Percentiles rank a stretch among this genome's conserved stretches.
Evolutionary conservation across 2,888 invertebrate genomes (phyloP).

Genomic region (Eurytoma adleriae): DNA sequence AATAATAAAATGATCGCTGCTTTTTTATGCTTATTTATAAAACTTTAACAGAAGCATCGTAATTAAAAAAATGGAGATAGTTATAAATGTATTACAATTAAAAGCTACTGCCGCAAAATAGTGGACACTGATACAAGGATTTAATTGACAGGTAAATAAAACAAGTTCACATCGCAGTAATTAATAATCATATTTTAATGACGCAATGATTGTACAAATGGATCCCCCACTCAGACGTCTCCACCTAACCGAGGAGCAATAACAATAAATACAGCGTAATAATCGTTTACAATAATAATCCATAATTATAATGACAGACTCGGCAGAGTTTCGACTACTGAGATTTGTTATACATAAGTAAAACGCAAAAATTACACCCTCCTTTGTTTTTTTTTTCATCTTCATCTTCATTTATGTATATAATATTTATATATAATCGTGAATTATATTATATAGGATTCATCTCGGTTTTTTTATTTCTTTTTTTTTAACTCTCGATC

Average conservation of each 20-base stretch:
- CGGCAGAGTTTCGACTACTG: constrained; percentile 57
- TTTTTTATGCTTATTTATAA: no score
- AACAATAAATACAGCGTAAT: constrained; percentile 71
- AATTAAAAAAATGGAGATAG: not conserved
- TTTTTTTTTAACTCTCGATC: constrained; percentile 4
- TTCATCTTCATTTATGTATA: constrained; percentile 56
- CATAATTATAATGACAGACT: constrained; percentile 62
- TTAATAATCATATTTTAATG: constrained; percentile 76
- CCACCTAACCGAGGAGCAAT: constrained; percentile 74
- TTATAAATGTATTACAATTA: no score
- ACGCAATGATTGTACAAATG: constrained; percentile 76
- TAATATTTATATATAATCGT: constrained; percentile 60
- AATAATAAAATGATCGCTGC: no score
- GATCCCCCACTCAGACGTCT: constrained; percentile 73
- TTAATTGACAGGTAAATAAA: constrained; percentile 41
- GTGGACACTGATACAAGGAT: not conserved
- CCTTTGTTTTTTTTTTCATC: constrained; percentile 41
- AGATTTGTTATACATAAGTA: constrained; percentile 52
- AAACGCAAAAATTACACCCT: constrained; percentile 59
- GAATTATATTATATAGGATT: constrained; percentile 59
- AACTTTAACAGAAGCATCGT: no score
- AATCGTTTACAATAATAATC: constrained; percentile 72
- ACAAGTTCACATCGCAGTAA: constrained; percentile 56
- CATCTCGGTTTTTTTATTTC: constrained; percentile 47
- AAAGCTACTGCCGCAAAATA: no score